phyloP scores from a whole-genome alignment of 2,888 invertebrate species.

The Cataglyphis albicans region DNA sequence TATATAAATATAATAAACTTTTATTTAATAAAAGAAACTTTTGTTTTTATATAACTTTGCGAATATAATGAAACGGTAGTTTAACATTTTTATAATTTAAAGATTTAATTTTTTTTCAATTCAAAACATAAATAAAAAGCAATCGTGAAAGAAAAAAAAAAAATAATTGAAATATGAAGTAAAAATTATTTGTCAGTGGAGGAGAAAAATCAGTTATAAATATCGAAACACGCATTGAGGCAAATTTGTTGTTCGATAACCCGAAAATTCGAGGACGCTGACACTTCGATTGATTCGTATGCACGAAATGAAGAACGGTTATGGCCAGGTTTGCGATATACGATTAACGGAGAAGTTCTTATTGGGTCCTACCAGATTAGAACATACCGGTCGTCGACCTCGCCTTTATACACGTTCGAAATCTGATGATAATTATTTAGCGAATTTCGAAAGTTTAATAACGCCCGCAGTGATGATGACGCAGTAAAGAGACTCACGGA shows the following conservation, averaged over 20 bases:
- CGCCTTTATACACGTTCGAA: conserved; percentile 40
- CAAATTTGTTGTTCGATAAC: conserved; percentile 20
- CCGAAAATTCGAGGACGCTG: conserved; percentile 41
- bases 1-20: neutral
- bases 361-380: conserved; percentile 67
- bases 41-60: neutral
- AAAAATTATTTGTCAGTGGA: neutral
- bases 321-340: conserved; percentile 43
- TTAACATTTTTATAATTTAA: neutral
- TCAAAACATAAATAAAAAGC: neutral
- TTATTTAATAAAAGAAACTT: too few relatives aligned
- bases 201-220: neutral
- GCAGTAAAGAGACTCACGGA: conserved; percentile 13
- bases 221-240: neutral
- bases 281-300: conserved; percentile 57
- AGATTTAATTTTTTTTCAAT: neutral
- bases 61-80: neutral
- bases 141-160: neutral
- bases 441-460: conserved; percentile 40
- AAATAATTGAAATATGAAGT: conserved; percentile 9
- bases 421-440: conserved; percentile 33
- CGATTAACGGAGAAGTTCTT: conserved; percentile 70
- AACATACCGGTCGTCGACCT: conserved; percentile 65
- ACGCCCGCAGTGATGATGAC: conserved; percentile 36
- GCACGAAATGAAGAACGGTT: conserved; percentile 49